These are phyloP conservation scores for Tursiops truncatus DNA, from an alignment of 2,113 vertebrate species.

Conservation along the genomic window DNA sequence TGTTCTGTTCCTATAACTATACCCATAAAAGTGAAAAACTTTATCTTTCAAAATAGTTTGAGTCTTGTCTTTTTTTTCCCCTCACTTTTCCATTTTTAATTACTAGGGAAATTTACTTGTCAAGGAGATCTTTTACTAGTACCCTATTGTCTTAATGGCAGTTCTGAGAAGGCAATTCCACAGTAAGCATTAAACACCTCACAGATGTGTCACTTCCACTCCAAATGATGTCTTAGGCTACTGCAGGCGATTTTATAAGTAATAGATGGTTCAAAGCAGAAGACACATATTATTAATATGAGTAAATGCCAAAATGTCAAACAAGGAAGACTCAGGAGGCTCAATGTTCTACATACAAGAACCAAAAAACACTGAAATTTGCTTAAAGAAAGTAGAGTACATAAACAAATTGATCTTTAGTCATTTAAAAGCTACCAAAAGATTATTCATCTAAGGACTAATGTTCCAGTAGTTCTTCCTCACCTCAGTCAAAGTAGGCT, in stretches of 20 bases:
- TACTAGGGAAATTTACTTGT: slow-evolving; percentile 35
- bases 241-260: slow-evolving; percentile 18
- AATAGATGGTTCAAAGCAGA: slow-evolving; percentile 15
- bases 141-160: slow-evolving; percentile 48
- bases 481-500: background rate
- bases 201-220: slow-evolving; percentile 1
- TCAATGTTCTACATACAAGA: slow-evolving; percentile 18
- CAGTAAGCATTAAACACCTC: background rate
- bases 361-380: background rate
- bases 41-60: slow-evolving; percentile 45
- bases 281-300: slow-evolving; percentile 5
- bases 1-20: slow-evolving; percentile 8
- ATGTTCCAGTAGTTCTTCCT: background rate
- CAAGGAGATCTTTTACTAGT: slow-evolving; percentile 44
- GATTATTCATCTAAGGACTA: background rate
- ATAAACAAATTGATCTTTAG: slow-evolving; percentile 25
- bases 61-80: background rate
- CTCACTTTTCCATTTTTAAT: slow-evolving; percentile 17
- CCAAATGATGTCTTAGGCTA: slow-evolving; percentile 36
- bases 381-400: background rate
- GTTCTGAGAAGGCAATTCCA: background rate
- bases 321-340: background rate
- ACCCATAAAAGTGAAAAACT: background rate
- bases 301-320: slow-evolving; percentile 21
- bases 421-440: background rate